Conservation (phyloP, 2,113 vertebrate genomes). For the Capreolus pygargus region DNA sequence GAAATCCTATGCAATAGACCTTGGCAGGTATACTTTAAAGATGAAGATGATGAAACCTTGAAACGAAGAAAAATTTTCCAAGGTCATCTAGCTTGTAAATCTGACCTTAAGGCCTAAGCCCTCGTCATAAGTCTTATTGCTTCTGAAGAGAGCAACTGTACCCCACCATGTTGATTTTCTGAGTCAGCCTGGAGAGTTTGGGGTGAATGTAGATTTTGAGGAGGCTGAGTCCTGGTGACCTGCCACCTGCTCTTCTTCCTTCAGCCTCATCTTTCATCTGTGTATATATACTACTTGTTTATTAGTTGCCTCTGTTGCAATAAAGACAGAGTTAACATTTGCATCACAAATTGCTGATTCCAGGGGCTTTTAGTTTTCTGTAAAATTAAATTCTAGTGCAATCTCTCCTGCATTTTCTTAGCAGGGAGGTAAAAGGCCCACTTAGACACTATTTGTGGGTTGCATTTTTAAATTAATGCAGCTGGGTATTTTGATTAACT, state of each 20-base stretch:
- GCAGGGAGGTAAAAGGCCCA: constrained; percentile 32
- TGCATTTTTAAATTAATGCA: constrained; percentile 40
- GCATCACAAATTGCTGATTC: background rate
- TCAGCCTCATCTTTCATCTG: background rate
- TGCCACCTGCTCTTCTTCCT: rapidly evolving
- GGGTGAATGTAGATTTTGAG: background rate
- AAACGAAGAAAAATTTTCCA: background rate
- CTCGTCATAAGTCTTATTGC: background rate
- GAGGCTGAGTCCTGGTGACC: rapidly evolving
- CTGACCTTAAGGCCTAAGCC: background rate
- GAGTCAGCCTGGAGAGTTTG: background rate
- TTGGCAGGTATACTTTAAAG: background rate
- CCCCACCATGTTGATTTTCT: rapidly evolving
- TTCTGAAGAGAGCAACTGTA: background rate
- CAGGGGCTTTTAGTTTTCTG: constrained; percentile 21
- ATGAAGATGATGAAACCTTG: background rate
- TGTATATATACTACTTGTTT: background rate
- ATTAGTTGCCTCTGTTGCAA: background rate
- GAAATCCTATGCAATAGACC: background rate
- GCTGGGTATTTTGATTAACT: constrained; percentile 65
- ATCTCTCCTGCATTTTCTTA: constrained; percentile 34
- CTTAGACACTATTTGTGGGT: background rate
- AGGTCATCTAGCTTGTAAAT: background rate
- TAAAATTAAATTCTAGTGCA: constrained; percentile 17
- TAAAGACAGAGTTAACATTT: background rate